phyloP scores from a whole-genome alignment of 2,888 invertebrate species.

The Meghimatium bilineatum region DNA sequence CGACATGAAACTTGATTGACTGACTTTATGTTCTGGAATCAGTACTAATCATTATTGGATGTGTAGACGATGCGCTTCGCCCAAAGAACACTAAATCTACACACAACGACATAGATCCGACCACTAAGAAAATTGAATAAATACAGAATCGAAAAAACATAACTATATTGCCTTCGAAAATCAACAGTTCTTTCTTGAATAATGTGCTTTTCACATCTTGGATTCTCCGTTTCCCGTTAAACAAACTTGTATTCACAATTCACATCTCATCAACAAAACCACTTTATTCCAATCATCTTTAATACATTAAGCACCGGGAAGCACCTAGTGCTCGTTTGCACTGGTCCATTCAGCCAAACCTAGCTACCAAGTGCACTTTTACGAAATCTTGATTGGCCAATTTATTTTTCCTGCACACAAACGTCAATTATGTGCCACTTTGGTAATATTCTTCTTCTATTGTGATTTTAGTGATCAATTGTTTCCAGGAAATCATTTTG shows the following conservation, averaged over 20 bases:
- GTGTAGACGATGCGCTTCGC: too few species aligned
- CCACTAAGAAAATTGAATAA: background rate
- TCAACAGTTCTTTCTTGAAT: background rate
- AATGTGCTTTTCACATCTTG: background rate
- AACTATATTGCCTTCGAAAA: background rate
- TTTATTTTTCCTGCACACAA: background rate
- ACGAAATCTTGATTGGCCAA: background rate
- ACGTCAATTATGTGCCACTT: background rate
- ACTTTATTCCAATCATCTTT: slow-evolving; percentile 3
- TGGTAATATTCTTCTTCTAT: background rate
- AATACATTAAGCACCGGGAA: background rate
- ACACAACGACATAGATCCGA: too few species aligned
- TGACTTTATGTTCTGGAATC: too few species aligned
- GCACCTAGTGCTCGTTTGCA: background rate
- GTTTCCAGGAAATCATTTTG: background rate
- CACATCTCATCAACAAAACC: background rate
- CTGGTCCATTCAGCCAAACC: background rate
- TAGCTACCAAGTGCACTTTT: background rate
- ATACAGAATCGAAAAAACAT: background rate
- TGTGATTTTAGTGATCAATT: background rate
- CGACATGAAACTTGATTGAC: too few species aligned
- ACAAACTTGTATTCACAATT: background rate
- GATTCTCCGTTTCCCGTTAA: background rate
- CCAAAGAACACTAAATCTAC: too few species aligned
- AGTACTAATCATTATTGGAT: too few species aligned